Base-by-base conservation (phyloP, 2,888 invertebrate species). In the Campoletis raptor region DNA sequence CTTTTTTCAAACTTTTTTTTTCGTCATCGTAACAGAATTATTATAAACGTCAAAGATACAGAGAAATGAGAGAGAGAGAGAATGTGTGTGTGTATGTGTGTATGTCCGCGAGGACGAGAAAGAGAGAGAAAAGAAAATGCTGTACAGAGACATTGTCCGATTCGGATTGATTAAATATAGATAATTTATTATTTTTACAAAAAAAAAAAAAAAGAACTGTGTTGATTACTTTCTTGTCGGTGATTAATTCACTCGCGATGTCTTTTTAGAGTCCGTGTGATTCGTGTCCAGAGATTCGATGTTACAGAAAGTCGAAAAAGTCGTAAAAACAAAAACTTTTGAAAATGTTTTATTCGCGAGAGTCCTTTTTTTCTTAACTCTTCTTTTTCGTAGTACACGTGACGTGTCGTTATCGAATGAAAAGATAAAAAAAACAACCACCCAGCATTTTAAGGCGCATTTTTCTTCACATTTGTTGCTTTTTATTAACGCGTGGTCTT, bases 141-240 rank as follows among this genome's bases (percentile, higher is more conserved):
- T 94, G 94, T 94, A 94, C 92, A 93, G 94, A 93, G 92, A 92
- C 91, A 91, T 91, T 93, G 91, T 93, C 91, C 91, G 87, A 89
- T 91, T 92, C 90, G 91, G 90, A 93, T 88, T 90, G 40, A 81
- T 83, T 86, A 92, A 93, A 94, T 94, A 94, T 92, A 94, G 90
- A 93, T 92, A 92, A 93, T 91, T 93, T 91, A 91, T 94, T 92
- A 91, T 93, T 94, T 93, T 92, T 91, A 92, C 90, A 90, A 92
- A 90, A 89, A 89, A 88, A 90, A 89, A 89, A 88, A 85, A 70
- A 64, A 61, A 61, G 30, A 78, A 81, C 54, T 88, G 88, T 89
- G 88, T 89, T 40, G 74, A 67, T 66, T 81, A 74, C 76, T 76
- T 82, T 87, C 57, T 57, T 79, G 66, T 82, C 82, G 83, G 81